These are phyloP conservation scores for Lycopodina hypogea DNA, from an alignment of 37 sponge, comb jelly and placozoan genomes.

Conservation along the genomic window DNA sequence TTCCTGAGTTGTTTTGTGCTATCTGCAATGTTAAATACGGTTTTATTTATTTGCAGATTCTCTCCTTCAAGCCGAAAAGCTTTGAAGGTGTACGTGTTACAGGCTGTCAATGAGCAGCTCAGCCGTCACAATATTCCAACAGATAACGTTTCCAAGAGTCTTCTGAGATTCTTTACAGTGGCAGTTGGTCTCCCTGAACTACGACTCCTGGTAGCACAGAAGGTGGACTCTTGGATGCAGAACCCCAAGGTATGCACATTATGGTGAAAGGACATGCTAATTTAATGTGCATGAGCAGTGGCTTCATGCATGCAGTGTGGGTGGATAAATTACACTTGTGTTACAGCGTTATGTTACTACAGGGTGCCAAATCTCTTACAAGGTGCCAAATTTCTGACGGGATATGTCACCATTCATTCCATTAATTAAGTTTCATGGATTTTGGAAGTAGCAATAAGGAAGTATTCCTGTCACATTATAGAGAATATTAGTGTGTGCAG, in stretches of 20 bases:
- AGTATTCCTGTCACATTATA: no score
- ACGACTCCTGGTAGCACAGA: constrained; percentile 61
- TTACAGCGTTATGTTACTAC: no score
- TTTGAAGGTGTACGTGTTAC: constrained; percentile 41
- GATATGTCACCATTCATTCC: no score
- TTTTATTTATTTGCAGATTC: constrained; percentile 28
- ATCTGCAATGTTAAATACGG: no score
- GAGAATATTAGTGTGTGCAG: no score
- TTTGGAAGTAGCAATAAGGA: no score
- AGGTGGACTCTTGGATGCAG: constrained; percentile 77
- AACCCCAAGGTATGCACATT: constrained; percentile 73
- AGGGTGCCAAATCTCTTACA: no score
- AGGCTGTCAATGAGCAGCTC: constrained; percentile 62
- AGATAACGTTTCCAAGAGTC: constrained; percentile 53
- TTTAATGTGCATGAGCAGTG: no score
- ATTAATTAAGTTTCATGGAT: no score
- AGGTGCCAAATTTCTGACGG: no score
- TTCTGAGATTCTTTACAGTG: constrained; percentile 53
- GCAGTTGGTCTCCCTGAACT: constrained; percentile 65
- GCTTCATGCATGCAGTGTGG: constrained; percentile 9
- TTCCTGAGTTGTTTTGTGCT: no score
- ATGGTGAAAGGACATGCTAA: not conserved
- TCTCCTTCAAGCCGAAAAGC: constrained; percentile 18
- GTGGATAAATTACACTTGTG: not conserved
- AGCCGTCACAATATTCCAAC: constrained; percentile 36